Conservation (phyloP, 1,140 invertebrate genomes). For the Bombus affinis region DNA sequence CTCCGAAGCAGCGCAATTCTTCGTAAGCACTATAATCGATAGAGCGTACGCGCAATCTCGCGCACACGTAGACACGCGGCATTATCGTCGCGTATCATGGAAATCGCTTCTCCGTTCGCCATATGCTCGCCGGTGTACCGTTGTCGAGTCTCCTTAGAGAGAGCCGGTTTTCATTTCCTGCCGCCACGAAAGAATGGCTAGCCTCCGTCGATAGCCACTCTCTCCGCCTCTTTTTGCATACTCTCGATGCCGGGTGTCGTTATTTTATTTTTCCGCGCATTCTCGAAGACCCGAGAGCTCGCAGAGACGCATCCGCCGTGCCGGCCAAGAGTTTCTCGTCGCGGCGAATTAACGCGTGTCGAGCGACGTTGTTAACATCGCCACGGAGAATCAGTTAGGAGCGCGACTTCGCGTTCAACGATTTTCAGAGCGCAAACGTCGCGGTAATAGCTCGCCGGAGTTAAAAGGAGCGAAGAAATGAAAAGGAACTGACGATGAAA, state of each 20-base stretch:
- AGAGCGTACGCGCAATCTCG: conserved; percentile 35
- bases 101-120: conserved; percentile 58
- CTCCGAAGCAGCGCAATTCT: not conserved
- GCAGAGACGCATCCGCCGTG: no score
- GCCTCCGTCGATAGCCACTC: conserved; percentile 17
- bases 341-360: conserved; percentile 1
- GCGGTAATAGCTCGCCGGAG: not conserved
- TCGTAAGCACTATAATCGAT: conserved; percentile 7
- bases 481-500: conserved; percentile 4
- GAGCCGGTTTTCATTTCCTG: conserved; percentile 57
- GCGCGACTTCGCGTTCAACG: not conserved
- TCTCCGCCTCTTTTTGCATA: conserved; percentile 5
- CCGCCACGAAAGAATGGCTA: conserved; percentile 36
- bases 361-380: conserved; percentile 8
- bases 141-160: conserved; percentile 48
- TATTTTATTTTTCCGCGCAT: not conserved
- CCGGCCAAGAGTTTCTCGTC: not conserved
- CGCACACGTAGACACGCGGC: not conserved
- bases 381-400: no score
- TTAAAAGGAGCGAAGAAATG: not conserved
- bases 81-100: conserved; percentile 57
- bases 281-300: not conserved
- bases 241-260: not conserved
- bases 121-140: conserved; percentile 52
- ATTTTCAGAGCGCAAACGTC: conserved; percentile 54